A percentile compares a stretch with the other conserved stretches of the same genome.
Evolutionary conservation across 1,140 invertebrate species (phyloP).

Genomic region (Lanistes nyassanus): DNA sequence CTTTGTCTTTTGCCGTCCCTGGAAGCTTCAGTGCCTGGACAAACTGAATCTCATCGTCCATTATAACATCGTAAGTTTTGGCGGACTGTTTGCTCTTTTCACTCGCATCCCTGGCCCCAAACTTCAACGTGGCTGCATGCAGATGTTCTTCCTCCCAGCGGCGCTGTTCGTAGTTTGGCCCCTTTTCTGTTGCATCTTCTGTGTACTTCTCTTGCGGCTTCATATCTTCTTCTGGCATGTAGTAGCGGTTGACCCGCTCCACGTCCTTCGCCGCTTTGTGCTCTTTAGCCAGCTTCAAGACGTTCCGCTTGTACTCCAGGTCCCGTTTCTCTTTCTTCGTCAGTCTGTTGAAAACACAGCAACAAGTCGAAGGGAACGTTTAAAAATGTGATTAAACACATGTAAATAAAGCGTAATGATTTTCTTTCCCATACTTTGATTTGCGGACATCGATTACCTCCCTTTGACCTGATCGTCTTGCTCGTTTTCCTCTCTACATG

Average conservation of each 20-base stretch:
- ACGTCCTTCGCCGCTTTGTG: slow-evolving; percentile 93
- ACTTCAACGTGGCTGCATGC: slow-evolving; percentile 88
- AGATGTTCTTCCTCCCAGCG: slow-evolving; percentile 99
- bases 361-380: not conserved
- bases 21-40: slow-evolving; percentile 92
- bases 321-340: slow-evolving; percentile 87
- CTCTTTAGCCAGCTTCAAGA: slow-evolving; percentile 91
- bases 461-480: too few species aligned
- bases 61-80: slow-evolving; percentile 90
- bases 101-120: slow-evolving; percentile 92
- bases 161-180: slow-evolving; percentile 91
- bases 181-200: slow-evolving; percentile 90
- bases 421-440: too few species aligned
- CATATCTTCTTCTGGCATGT: slow-evolving; percentile 84
- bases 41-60: slow-evolving; percentile 97
- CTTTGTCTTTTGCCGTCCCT: slow-evolving; percentile 74
- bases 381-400: not conserved
- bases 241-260: slow-evolving; percentile 91
- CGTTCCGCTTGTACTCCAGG: slow-evolving; percentile 89
- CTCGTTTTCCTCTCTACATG: too few species aligned
- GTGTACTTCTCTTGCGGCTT: slow-evolving; percentile 77
- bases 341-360: slow-evolving; percentile 69
- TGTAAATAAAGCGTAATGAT: not conserved
- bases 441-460: too few species aligned
- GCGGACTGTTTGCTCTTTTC: slow-evolving; percentile 62